Evolutionary conservation across 2,888 invertebrate genomes (phyloP).

Genomic region (Azorinus chamasolen): DNA sequence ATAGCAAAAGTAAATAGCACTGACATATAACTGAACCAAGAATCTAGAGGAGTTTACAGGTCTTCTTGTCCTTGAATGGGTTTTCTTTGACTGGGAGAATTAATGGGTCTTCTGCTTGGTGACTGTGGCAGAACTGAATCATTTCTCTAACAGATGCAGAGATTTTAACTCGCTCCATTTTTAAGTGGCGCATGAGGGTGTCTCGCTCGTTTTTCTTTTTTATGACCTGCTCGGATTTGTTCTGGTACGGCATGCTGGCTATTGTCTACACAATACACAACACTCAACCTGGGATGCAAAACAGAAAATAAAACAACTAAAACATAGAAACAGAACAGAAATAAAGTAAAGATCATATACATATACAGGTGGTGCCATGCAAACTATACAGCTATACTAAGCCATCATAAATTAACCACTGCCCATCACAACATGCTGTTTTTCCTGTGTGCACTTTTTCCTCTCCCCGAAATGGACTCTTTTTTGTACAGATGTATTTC

Average conservation of each 20-base stretch:
- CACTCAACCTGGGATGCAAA: slow-evolving; percentile 26
- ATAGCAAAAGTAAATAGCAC: too few species aligned
- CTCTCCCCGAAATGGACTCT: too few species aligned
- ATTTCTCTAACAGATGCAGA: slow-evolving; percentile 79
- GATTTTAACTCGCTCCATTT: slow-evolving; percentile 72
- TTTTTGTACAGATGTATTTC: too few species aligned
- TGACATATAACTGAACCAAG: too few species aligned
- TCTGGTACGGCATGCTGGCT: slow-evolving; percentile 68
- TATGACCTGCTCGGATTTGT: slow-evolving; percentile 74
- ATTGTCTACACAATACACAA: slow-evolving; percentile 2
- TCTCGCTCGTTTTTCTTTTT: slow-evolving; percentile 78
- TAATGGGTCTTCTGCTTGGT: slow-evolving; percentile 77
- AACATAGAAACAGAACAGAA: slow-evolving; percentile 6
- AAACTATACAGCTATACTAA: too few species aligned
- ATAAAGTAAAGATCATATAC: neutral
- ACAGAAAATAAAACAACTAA: slow-evolving; percentile 17
- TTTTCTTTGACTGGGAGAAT: slow-evolving; percentile 83
- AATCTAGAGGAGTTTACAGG: slow-evolving; percentile 80
- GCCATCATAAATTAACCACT: too few species aligned
- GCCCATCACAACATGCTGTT: too few species aligned
- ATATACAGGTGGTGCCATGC: too few species aligned
- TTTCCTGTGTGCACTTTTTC: too few species aligned
- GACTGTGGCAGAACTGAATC: slow-evolving; percentile 74
- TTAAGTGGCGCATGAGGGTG: slow-evolving; percentile 73
- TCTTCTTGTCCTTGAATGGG: slow-evolving; percentile 84